phyloP scores from a whole-genome alignment of 2,113 vertebrate species.

The Rhombomys opimus region DNA sequence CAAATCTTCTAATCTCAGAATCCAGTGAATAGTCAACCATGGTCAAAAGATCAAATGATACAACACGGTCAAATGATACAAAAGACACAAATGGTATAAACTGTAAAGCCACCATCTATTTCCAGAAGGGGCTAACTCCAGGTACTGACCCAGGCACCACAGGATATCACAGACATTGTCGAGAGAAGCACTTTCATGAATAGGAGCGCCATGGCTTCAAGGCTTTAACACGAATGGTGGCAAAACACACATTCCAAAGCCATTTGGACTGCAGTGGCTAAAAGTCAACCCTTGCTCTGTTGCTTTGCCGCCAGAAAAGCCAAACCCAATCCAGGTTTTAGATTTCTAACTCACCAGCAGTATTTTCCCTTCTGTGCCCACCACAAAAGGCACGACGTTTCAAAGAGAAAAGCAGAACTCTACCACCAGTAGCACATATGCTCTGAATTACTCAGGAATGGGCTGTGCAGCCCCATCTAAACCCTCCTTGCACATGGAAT shows the following conservation, averaged over 20 bases:
- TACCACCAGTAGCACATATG: not conserved
- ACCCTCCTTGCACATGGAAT: not conserved
- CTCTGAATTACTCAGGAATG: constrained; percentile 8
- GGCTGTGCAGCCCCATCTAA: not conserved
- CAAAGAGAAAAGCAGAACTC: constrained; percentile 28
- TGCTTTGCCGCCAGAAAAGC: constrained; percentile 61
- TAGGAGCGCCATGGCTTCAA: constrained; percentile 41
- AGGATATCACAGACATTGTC: not conserved
- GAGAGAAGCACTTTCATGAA: constrained; percentile 52
- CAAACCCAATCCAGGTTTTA: constrained; percentile 60
- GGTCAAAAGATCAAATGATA: constrained; percentile 43
- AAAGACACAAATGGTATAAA: not conserved
- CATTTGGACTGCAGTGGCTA: constrained; percentile 52
- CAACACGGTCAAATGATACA: not conserved
- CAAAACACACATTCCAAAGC: constrained; percentile 49
- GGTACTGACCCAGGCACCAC: not conserved
- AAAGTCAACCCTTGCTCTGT: constrained; percentile 55
- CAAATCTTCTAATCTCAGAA: not conserved
- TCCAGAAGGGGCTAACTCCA: not conserved
- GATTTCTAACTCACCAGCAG: not conserved
- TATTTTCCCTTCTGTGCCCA: constrained; percentile 5
- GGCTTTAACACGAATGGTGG: not conserved
- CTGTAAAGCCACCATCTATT: not conserved
- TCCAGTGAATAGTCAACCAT: constrained; percentile 40
- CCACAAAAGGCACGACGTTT: constrained; percentile 32